These are phyloP conservation scores for Neopipo cinnamomea DNA, from an alignment of 2,113 vertebrate genomes.

Conservation along the genomic window DNA sequence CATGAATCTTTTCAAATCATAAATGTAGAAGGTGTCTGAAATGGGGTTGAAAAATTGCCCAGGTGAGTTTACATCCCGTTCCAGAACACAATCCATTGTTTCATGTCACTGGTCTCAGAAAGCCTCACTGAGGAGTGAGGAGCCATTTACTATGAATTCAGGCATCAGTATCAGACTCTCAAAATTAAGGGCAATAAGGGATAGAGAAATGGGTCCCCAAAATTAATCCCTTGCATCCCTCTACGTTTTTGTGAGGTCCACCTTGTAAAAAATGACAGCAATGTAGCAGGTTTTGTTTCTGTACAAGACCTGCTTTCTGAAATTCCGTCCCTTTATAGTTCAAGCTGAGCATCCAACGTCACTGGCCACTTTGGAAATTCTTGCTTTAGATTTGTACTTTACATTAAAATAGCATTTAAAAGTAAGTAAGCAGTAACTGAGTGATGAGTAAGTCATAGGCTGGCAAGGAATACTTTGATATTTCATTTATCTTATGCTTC, in stretches of 20 bases:
- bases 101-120: not conserved
- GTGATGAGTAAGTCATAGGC: not conserved
- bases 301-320: not conserved
- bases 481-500: not conserved
- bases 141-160: not conserved
- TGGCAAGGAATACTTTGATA: not conserved
- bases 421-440: not conserved
- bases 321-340: not conserved
- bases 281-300: not conserved
- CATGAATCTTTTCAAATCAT: not conserved
- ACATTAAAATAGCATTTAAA: not conserved
- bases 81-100: not conserved
- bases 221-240: not conserved
- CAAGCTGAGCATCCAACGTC: not conserved
- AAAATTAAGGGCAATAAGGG: not conserved
- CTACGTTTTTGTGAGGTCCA: not conserved
- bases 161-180: not conserved
- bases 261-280: not conserved
- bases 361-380: not conserved
- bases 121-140: not conserved
- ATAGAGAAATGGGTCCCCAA: not conserved
- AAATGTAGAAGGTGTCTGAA: not conserved
- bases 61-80: not conserved
- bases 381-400: not conserved
- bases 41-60: not conserved